Evolutionary conservation across 2,888 invertebrate genomes (phyloP), one percentile per base, ranked within the genome.

Genomic region (Cryptocheilus praepositus): DNA sequence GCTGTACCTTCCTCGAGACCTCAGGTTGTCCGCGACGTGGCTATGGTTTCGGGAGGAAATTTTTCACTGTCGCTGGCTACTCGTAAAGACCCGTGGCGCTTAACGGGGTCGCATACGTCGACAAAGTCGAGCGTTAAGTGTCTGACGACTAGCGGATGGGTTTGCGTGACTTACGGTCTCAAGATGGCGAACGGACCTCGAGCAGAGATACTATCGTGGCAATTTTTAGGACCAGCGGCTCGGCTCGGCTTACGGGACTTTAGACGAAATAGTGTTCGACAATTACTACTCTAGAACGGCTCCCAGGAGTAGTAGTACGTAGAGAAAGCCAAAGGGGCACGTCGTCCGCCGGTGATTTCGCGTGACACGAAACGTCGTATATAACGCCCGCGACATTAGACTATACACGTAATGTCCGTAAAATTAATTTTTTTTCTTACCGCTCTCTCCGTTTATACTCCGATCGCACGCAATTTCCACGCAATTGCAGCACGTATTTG

Each of bases 111-210:
- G 49, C 49, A 19, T 49, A 19, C 49, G 18, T 49, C 49, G 49
- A 49, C 49, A 49, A 49, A 49, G 18, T 49, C 18, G 8, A 49
- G 49, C 49, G 49, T 49, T 49, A 19, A 49, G 49, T 49, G 49
- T 49, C 49, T 36, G 7, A 36, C 36, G 36, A 36, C 55, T 44
- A 54, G 60, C 64, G 65, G 59, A 59, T 53, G 57, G 59, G 45
- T 69, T n/a, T 21, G 68, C 68, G 68, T 69, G 68, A 69, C 68
- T 65, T 51, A 59, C 44, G 46, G 61, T 57, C 55, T 46, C 68
- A 60, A 68, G 60, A 65, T 46, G 54, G 61, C 65, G 65, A 61
- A 16, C 49, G 16, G 64, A 36, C 44, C 28, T n/a, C 64, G 52
- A 56, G 59, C 53, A 11, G 22, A 49, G 70, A 63, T 60, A 46